Conservation (phyloP, 2,888 invertebrate genomes). For the Eilema caniola region DNA sequence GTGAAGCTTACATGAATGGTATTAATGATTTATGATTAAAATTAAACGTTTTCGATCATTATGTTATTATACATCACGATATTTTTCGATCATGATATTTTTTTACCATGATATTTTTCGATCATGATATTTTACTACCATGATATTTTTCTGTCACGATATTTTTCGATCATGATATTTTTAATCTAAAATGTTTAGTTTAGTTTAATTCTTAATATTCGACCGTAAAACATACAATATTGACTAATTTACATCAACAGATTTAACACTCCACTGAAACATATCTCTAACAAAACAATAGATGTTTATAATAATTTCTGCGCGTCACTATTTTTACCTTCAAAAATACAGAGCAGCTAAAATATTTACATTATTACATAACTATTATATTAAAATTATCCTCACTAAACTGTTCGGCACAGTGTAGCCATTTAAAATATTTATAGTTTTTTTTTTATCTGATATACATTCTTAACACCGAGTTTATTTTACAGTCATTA, state of each 20-base stretch:
- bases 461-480: constrained; percentile 17
- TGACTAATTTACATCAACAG: constrained; percentile 18
- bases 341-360: constrained; percentile 13
- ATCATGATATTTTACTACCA: neutral
- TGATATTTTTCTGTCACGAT: constrained; percentile 11
- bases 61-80: no score
- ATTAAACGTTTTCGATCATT: neutral
- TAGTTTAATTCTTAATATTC: constrained; percentile 2
- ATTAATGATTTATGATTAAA: neutral
- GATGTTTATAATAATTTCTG: constrained; percentile 10
- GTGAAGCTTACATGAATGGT: neutral
- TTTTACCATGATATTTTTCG: neutral
- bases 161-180: constrained; percentile 6
- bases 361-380: constrained; percentile 18
- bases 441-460: constrained; percentile 12
- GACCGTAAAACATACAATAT: constrained; percentile 7
- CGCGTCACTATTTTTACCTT: constrained; percentile 13
- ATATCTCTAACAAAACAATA: constrained; percentile 16
- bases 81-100: no score
- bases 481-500: constrained; percentile 19
- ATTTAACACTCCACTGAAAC: constrained; percentile 16
- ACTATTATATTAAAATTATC: constrained; percentile 14
- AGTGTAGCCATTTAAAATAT: constrained; percentile 21
- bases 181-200: constrained; percentile 5
- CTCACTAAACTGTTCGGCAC: constrained; percentile 28